Conservation (phyloP, 2,113 vertebrate species). For the Prunella fulvescens region DNA sequence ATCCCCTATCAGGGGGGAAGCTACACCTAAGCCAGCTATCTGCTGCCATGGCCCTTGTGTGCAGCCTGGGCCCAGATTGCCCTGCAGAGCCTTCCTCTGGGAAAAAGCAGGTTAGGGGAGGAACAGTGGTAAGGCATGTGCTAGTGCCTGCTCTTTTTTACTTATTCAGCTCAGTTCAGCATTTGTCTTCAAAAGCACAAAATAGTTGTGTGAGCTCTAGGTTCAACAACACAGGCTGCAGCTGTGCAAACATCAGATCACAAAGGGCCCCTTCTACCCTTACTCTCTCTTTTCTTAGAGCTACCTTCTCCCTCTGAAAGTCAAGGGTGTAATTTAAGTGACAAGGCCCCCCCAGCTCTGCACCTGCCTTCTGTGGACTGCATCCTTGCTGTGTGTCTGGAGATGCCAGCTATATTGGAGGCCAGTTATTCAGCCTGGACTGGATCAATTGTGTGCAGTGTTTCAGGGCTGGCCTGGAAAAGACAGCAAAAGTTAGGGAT, state of each 20-base stretch:
- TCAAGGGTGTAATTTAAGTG: background rate
- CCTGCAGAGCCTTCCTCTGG: background rate
- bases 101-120: background rate
- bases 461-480: slow-evolving; percentile 68
- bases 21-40: too few species aligned
- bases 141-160: background rate
- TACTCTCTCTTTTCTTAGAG: background rate
- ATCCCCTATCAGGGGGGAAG: background rate
- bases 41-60: background rate
- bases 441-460: slow-evolving; percentile 73
- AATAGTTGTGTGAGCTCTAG: background rate
- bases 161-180: background rate
- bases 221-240: background rate
- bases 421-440: slow-evolving; percentile 73
- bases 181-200: background rate
- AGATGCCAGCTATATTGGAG: slow-evolving; percentile 51
- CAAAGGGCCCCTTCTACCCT: background rate
- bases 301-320: background rate
- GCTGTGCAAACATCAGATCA: background rate
- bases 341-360: background rate
- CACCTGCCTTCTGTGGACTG: background rate
- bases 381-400: background rate
- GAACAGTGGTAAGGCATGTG: background rate
- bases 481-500: background rate
- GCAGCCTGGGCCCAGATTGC: background rate